Evolutionary conservation across 1,140 invertebrate species (phyloP), one percentile per base, ranked within the genome.

Genomic region (Sipha flava): DNA sequence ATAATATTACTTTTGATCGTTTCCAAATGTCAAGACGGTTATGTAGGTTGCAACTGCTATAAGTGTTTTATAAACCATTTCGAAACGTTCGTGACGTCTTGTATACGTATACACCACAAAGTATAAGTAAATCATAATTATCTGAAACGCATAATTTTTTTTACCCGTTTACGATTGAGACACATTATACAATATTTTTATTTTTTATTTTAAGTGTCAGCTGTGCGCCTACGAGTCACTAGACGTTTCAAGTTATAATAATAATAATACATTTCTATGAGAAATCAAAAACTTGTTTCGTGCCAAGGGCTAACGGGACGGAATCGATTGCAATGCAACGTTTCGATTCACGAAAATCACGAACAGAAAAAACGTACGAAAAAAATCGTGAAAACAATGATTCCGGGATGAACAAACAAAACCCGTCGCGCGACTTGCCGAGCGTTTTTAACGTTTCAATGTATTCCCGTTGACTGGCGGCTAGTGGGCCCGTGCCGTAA

Each of bases 361-460:
- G 54, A 59, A 59, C 16, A 59, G 57, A 29, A 59, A 59, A 59
- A 57, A 59, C 16, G n/a, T 59, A n/a, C 57, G 26, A 29, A 2
- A 29, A 29, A 59, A 59, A 59, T 59, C 16, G 16, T 16, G 26
- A 31, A 59, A 59, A 59, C 26, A n/a, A n/a, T n/a, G n/a, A n/a
- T n/a, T n/a, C n/a, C n/a, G n/a, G 54, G 26, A 59, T 7, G 7
- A 1, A 43, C 10, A 9, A 43, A 6, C 10, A 66, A 66, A 66
- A 66, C 64, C 37, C 64, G 64, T 66, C 34, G 64, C 21, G 64
- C 21, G 64, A 43, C 64, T 66, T 66, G 64, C 34, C 64, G 21
- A 66, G 64, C 40, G 31, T 45, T 70, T 43, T 59, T 70, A 45
- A 70, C 43, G 43, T 70, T 70, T 70, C 66, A 70, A 70, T 70